Conservation (phyloP, 2,888 invertebrate species). For the Ectemnius continuus region DNA sequence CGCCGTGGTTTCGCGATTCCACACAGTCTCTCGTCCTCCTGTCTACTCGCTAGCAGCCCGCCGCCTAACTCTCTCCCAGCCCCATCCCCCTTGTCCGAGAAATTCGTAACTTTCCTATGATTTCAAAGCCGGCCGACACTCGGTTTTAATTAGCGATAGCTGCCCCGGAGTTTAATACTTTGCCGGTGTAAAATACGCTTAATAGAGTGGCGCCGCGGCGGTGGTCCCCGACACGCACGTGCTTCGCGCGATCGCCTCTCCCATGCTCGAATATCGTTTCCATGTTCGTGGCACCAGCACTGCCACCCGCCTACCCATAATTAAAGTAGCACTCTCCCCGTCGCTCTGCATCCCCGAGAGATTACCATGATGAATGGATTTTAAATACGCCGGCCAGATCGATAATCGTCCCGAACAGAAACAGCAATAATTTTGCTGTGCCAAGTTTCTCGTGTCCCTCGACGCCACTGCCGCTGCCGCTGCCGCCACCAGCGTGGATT, state of each 20-base stretch:
- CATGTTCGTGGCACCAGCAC: background rate
- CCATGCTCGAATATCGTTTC: background rate
- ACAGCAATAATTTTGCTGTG: conserved; percentile 34
- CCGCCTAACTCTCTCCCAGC: background rate
- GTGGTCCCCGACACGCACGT: conserved; percentile 17
- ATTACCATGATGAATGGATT: conserved; percentile 3
- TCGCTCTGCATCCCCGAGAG: background rate
- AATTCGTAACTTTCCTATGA: conserved; percentile 32
- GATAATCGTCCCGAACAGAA: conserved; percentile 8
- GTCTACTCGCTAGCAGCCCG: conserved; percentile 2
- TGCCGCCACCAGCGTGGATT: background rate
- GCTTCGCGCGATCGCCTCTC: conserved; percentile 13
- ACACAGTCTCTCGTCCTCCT: background rate
- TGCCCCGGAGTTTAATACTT: conserved; percentile 47
- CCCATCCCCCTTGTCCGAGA: conserved; percentile 2
- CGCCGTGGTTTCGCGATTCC: conserved; percentile 5
- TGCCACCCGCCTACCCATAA: background rate
- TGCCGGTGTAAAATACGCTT: conserved; percentile 11
- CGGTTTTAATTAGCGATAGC: conserved; percentile 44
- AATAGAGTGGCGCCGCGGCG: conserved; percentile 16
- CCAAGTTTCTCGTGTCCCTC: conserved; percentile 25
- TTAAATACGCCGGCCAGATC: conserved; percentile 3
- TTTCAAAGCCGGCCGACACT: conserved; percentile 28
- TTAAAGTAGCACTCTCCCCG: background rate
- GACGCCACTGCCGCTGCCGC: background rate